Conservation (phyloP, 2,113 vertebrate genomes). For the Petaurus breviceps region DNA sequence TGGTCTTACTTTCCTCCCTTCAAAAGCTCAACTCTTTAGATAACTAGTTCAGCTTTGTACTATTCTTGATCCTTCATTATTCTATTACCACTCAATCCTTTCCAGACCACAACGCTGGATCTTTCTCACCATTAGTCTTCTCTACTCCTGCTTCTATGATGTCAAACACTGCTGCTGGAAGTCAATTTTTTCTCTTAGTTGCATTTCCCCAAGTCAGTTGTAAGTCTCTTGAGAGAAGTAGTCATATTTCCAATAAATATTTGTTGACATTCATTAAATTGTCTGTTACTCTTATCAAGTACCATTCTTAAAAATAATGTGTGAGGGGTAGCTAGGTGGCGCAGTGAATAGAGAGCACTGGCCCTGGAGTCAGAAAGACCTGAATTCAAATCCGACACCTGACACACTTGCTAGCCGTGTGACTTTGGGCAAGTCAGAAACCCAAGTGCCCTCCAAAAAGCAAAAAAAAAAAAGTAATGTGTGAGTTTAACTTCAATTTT, state of each 20-base stretch:
- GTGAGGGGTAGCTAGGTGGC: no score
- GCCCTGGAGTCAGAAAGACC: no score
- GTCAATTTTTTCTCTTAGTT: not conserved
- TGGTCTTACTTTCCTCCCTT: not conserved
- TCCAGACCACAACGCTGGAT: not conserved
- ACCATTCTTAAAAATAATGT: constrained; percentile 32
- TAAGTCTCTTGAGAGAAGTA: not conserved
- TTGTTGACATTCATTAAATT: not conserved
- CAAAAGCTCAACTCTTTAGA: not conserved
- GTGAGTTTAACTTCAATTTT: constrained; percentile 22
- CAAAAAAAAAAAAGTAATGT: not conserved
- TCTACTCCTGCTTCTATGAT: no score
- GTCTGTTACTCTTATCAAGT: not conserved
- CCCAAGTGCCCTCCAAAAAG: no score
- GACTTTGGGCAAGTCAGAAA: no score
- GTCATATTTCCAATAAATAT: not conserved
- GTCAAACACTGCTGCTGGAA: no score
- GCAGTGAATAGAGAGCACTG: no score
- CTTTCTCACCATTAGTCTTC: not conserved
- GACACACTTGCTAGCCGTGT: no score
- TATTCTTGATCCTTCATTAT: not conserved
- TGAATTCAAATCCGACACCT: no score
- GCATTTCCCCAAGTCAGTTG: not conserved
- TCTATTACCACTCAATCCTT: not conserved
- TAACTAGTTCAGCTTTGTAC: not conserved